Evolutionary conservation across 2,113 vertebrate genomes (phyloP).

Genomic region (Chaenogobius annularis): DNA sequence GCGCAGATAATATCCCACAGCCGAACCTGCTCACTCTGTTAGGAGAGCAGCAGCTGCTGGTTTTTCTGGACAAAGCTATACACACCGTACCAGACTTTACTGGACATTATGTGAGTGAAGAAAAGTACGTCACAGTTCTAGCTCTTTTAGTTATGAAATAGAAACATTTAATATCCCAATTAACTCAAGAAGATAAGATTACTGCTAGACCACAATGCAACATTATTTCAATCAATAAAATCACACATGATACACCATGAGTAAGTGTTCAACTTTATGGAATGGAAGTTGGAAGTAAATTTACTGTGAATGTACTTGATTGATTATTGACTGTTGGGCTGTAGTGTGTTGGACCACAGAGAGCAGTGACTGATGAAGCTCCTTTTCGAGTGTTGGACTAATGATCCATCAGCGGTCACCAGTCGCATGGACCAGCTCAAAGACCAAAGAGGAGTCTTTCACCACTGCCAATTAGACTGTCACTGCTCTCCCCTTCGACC

Average conservation of each 20-base stretch:
- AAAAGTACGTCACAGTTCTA: neutral
- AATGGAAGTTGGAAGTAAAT: neutral
- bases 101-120: neutral
- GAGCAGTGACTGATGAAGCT: neutral
- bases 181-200: neutral
- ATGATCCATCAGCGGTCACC: constrained; percentile 50
- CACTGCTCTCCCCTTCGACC: constrained; percentile 9
- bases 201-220: neutral
- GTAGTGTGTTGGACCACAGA: constrained; percentile 18
- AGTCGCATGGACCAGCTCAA: constrained; percentile 13
- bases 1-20: neutral
- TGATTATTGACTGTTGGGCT: constrained; percentile 20
- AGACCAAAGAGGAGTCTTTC: constrained; percentile 22
- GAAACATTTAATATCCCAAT: neutral
- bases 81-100: neutral
- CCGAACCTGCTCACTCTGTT: neutral
- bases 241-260: neutral
- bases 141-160: neutral
- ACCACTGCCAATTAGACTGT: constrained; percentile 29
- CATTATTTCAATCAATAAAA: neutral
- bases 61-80: neutral
- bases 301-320: neutral
- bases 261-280: neutral
- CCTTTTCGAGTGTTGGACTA: constrained; percentile 31
- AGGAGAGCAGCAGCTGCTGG: neutral